phyloP scores from a whole-genome alignment of 2,888 invertebrate genomes.

The Bombyx huttoni region DNA sequence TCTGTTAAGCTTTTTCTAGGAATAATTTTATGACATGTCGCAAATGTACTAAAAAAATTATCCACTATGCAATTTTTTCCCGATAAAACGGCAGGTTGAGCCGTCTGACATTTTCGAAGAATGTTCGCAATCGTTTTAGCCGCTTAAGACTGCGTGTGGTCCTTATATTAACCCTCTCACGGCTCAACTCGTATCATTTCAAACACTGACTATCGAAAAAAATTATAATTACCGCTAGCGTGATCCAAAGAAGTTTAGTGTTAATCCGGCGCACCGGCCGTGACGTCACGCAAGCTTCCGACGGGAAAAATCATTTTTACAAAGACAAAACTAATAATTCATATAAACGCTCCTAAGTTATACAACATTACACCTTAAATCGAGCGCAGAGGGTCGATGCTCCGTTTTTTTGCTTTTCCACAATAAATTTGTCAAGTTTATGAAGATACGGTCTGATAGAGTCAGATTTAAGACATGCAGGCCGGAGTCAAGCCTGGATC shows the following conservation, averaged over 20 bases:
- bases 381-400: conserved; percentile 3
- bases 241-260: conserved; percentile 32
- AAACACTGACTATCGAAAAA: conserved; percentile 11
- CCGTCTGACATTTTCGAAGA: not conserved
- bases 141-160: not conserved
- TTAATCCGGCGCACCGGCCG: conserved; percentile 35
- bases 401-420: conserved; percentile 1
- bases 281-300: conserved; percentile 44
- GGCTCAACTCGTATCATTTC: conserved; percentile 1
- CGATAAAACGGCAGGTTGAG: not conserved
- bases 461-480: conserved; percentile 25
- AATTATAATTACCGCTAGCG: conserved; percentile 30
- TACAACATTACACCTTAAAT: conserved; percentile 14
- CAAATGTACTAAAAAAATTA: too few species aligned
- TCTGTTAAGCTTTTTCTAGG: too few species aligned
- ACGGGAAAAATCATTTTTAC: conserved; percentile 31
- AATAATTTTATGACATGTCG: too few species aligned
- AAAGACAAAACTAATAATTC: not conserved
- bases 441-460: conserved; percentile 36
- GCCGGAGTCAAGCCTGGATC: conserved; percentile 11
- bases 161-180: not conserved
- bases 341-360: conserved; percentile 9
- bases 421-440: conserved; percentile 23
- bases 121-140: not conserved
- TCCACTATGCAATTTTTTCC: not conserved